These are phyloP conservation scores for Heliornis fulica DNA, from an alignment of 2,113 vertebrate species.

Conservation along the genomic window DNA sequence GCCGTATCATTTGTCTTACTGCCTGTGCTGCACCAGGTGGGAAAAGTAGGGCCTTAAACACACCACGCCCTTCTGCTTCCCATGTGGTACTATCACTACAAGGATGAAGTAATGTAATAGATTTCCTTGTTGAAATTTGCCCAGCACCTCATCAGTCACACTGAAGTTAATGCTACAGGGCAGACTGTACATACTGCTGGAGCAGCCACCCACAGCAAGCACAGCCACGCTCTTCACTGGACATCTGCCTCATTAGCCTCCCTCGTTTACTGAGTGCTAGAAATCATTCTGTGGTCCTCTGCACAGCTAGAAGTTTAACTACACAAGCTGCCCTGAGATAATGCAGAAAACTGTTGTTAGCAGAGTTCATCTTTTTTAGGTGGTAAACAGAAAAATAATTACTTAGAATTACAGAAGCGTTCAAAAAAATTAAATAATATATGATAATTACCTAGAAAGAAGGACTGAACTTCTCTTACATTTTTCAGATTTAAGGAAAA, in stretches of 20 bases:
- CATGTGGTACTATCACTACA: fast-evolving
- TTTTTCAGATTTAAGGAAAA: neutral
- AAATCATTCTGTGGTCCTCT: neutral
- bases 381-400: too few species aligned
- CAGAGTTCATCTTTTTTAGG: neutral
- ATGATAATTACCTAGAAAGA: neutral
- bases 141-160: neutral
- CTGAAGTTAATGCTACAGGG: neutral
- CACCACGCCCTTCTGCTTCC: fast-evolving
- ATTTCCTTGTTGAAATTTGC: neutral
- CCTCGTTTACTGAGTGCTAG: neutral
- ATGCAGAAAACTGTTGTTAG: neutral
- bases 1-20: neutral
- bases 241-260: neutral
- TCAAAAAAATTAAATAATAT: neutral
- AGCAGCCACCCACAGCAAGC: neutral
- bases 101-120: neutral
- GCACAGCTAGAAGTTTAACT: neutral
- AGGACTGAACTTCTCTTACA: neutral
- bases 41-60: neutral
- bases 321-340: neutral
- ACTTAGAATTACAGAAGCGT: neutral
- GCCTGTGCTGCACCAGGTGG: neutral
- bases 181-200: neutral
- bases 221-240: neutral